These are phyloP conservation scores for Peromyscus eremicus DNA, from an alignment of 2,797 vertebrate genomes.

Conservation along the genomic window DNA sequence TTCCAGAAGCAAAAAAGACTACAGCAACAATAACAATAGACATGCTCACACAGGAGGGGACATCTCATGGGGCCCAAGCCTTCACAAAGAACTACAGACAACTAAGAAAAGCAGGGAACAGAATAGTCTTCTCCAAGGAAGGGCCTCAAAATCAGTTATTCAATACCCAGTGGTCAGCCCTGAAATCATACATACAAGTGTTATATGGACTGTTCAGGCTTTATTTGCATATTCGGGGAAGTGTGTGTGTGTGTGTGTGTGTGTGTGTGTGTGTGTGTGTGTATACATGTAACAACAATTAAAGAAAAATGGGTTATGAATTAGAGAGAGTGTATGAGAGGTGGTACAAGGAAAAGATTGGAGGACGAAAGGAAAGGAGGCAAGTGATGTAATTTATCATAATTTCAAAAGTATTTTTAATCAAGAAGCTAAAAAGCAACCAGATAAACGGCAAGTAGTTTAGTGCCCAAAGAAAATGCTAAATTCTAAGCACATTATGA, in stretches of 20 bases:
- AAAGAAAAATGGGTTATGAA: not conserved
- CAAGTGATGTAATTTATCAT: not conserved
- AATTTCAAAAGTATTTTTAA: not conserved
- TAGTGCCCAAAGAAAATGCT: not conserved
- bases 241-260: not conserved
- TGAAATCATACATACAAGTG: not conserved
- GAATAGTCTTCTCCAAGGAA: not conserved
- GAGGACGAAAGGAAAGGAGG: too few species aligned
- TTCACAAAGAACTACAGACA: not conserved
- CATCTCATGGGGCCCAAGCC: too few species aligned
- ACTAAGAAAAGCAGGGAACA: not conserved
- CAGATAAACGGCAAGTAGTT: not conserved
- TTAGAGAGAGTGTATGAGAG: not conserved
- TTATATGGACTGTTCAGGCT: not conserved
- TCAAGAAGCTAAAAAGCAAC: not conserved
- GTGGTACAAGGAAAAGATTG: not conserved
- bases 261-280: not conserved
- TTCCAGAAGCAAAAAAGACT: not conserved
- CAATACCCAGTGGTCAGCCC: not conserved
- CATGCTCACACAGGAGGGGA: not conserved
- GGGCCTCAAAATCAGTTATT: not conserved
- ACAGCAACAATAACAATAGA: not conserved
- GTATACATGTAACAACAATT: not conserved
- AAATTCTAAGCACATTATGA: not conserved
- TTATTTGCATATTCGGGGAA: not conserved